phyloP scores from a whole-genome alignment of 92 coral and sea anemone genomes.

The Epizoanthus rinbou region DNA sequence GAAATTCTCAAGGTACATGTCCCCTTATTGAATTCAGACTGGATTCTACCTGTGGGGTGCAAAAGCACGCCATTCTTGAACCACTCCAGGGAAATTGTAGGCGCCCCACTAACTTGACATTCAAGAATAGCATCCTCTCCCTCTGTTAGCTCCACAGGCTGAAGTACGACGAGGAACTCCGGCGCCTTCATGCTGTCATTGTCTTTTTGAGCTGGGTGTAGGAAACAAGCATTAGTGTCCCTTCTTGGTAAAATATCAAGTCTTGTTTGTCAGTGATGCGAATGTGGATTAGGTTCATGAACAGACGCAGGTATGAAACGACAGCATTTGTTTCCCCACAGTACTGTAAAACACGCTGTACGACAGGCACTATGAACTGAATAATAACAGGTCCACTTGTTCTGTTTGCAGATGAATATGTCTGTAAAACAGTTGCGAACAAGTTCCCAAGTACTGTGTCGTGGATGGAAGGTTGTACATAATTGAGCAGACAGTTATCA shows the following conservation, averaged over 20 bases:
- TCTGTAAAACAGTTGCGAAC: slow-evolving; percentile 9
- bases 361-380: not conserved
- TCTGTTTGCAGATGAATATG: slow-evolving; percentile 5
- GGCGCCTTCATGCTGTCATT: slow-evolving; percentile 58
- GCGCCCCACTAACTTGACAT: slow-evolving; percentile 73
- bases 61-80: slow-evolving; percentile 83
- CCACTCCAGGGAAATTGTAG: slow-evolving; percentile 81
- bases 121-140: slow-evolving; percentile 73
- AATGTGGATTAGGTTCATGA: slow-evolving; percentile 12
- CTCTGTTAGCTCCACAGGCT: slow-evolving; percentile 72
- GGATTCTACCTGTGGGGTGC: slow-evolving; percentile 60
- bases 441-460: not conserved
- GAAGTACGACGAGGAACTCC: slow-evolving; percentile 67
- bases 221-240: slow-evolving; percentile 46
- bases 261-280: slow-evolving; percentile 18
- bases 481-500: not conserved
- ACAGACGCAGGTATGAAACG: slow-evolving; percentile 23
- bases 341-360: not conserved
- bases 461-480: slow-evolving; percentile 9
- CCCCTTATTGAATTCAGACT: slow-evolving; percentile 55
- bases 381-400: slow-evolving; percentile 9
- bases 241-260: slow-evolving; percentile 5
- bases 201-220: slow-evolving; percentile 41
- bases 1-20: slow-evolving; percentile 61
- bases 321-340: not conserved